Conservation (phyloP, 1,140 invertebrate genomes). For the Stegodyphus dumicola region DNA sequence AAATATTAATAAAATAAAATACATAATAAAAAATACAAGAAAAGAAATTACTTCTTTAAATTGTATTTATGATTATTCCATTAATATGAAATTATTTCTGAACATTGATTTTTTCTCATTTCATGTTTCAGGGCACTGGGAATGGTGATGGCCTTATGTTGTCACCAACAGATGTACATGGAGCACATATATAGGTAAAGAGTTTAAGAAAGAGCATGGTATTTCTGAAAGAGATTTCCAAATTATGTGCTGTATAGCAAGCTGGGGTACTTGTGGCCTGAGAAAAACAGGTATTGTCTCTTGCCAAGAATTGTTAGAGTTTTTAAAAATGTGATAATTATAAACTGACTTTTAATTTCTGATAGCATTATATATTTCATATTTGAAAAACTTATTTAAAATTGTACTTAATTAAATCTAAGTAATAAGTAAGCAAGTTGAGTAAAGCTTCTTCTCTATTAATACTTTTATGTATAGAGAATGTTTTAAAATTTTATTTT, state of each 20-base stretch:
- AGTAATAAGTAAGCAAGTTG: too few relatives aligned
- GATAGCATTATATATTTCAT: background rate
- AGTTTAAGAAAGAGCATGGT: constrained; percentile 73
- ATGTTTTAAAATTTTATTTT: too few relatives aligned
- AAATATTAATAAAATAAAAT: too few relatives aligned
- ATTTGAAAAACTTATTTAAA: background rate
- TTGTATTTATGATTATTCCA: too few relatives aligned
- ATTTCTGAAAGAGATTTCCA: constrained; percentile 78
- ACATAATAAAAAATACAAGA: too few relatives aligned
- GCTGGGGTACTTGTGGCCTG: constrained; percentile 85
- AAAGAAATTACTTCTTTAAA: too few relatives aligned
- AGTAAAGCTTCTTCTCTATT: too few relatives aligned
- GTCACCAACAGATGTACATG: constrained; percentile 86
- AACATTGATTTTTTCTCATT: background rate
- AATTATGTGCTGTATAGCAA: constrained; percentile 80
- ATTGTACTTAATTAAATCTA: background rate
- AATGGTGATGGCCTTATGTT: constrained; percentile 83
- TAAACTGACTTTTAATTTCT: background rate
- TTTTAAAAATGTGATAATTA: background rate
- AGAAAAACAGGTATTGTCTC: constrained; percentile 61
- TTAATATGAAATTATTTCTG: too few relatives aligned
- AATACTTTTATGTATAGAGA: too few relatives aligned
- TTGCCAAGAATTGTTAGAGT: too few relatives aligned
- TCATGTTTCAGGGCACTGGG: constrained; percentile 68
- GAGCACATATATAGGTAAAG: constrained; percentile 76